Base-by-base conservation (phyloP, 2,113 vertebrate genomes). In the Taurulus bubalis region DNA sequence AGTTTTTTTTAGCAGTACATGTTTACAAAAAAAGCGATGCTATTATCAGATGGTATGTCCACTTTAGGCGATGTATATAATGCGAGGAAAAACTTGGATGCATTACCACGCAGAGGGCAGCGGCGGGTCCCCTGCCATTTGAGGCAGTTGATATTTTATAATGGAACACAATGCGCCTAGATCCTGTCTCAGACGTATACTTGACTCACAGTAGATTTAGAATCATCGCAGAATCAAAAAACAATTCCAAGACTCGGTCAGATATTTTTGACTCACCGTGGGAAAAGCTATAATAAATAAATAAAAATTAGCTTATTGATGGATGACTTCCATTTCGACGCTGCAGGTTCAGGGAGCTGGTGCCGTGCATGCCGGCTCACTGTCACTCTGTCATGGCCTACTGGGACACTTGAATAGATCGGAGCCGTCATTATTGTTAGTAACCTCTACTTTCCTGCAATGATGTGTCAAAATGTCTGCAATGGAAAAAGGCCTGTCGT, bases 61-160 rank as follows among this genome's bases (percentile, higher is more conserved):
- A 18, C 22, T 56, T 70, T 26, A 49, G 6, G 15, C 4, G 15
- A 26, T 28, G 28, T 36, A n/a, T 53, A 38, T 62, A 51, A 40
- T 40, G 45, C 63, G 24, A 40, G 47, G 22, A 56, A 30, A 49
- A 60, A 24, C 10, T 11, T 38, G 3, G 16, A 64, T 12, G 14
- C 16, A 64, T 51, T 18, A 26, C 10, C 22, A n/a, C n/a, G 42
- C 2, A n/a, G 47, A 45, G 26, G 38, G 10, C 53, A n/a, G 55
- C 56, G 42, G 32, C 49, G 42, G 47, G n/a, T 66, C 36, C 49
- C 7, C 4, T 16, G 8, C 16, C 15, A 20, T 76, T 22, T 56
- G 18, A 66, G 30, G 18, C 53, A 63, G 18, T 18, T 70, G 56
- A 76, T 68, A 45, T 79, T 79, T 66, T 71, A 30, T 64, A 2